Percentiles rank a stretch among this genome's conserved stretches.
Evolutionary conservation across 2,113 vertebrate species (phyloP).

Genomic region (Oryzias melastigma): DNA sequence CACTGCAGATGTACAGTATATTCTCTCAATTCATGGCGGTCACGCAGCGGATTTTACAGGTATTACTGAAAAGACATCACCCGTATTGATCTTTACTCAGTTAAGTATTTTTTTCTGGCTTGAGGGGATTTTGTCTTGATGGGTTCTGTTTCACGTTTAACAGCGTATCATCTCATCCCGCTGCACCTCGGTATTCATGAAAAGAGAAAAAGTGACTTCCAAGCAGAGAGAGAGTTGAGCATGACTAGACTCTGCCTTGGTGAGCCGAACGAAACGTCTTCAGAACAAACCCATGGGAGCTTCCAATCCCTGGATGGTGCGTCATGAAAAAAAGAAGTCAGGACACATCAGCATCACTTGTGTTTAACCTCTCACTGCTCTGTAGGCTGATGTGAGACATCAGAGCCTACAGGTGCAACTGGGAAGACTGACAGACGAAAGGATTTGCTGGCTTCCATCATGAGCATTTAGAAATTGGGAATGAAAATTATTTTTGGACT

Average conservation of each 20-base stretch:
- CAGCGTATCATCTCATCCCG: constrained; percentile 27
- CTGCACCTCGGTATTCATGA: constrained; percentile 48
- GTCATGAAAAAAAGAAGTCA: constrained; percentile 65
- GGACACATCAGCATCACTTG: constrained; percentile 69
- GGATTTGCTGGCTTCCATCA: constrained; percentile 39
- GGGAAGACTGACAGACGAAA: constrained; percentile 34
- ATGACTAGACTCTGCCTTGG: constrained; percentile 50
- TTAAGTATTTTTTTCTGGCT: constrained; percentile 40
- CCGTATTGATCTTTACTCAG: constrained; percentile 18
- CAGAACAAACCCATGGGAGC: constrained; percentile 50
- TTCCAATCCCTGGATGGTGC: constrained; percentile 61
- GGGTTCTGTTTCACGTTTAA: constrained; percentile 39
- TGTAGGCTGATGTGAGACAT: constrained; percentile 58
- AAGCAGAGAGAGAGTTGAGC: constrained; percentile 30
- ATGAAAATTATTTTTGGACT: constrained; percentile 30
- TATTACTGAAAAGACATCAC: constrained; percentile 18
- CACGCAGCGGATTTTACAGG: constrained; percentile 5
- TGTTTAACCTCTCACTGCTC: constrained; percentile 61
- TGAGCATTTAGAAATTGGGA: constrained; percentile 50
- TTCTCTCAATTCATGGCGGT: not conserved
- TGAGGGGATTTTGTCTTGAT: constrained; percentile 18
- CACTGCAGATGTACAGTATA: too few species aligned
- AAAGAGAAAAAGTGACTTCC: constrained; percentile 38
- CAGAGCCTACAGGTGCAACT: constrained; percentile 51
- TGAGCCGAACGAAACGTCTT: constrained; percentile 62